phyloP scores from a whole-genome alignment of 2,888 invertebrate genomes.

The Agrochola lota region DNA sequence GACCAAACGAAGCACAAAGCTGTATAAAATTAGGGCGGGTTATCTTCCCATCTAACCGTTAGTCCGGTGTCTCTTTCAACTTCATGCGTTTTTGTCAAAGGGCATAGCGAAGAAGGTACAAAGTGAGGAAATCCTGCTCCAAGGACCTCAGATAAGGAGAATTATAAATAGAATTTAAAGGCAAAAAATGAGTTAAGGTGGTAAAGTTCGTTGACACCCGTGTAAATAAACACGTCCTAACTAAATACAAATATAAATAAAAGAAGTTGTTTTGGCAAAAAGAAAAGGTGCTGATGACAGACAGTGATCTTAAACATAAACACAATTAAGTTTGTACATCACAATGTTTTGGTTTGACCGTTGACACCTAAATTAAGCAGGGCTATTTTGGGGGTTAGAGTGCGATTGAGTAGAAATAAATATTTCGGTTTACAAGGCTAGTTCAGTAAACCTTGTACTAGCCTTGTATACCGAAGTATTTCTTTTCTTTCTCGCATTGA shows the following conservation, averaged over 20 bases:
- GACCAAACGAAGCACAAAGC: slow-evolving; percentile 10
- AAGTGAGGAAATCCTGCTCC: slow-evolving; percentile 21
- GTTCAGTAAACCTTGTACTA: neutral
- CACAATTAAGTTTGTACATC: neutral
- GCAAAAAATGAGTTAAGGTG: neutral
- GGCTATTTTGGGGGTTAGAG: neutral
- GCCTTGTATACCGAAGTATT: no score
- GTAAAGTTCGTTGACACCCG: slow-evolving; percentile 16
- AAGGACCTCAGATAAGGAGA: slow-evolving; percentile 23
- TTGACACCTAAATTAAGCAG: neutral
- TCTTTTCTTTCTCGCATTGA: no score
- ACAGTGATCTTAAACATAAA: neutral
- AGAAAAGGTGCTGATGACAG: neutral
- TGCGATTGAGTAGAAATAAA: neutral
- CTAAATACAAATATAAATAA: no score
- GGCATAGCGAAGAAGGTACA: slow-evolving; percentile 15
- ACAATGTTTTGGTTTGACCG: neutral
- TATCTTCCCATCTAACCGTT: slow-evolving; percentile 14
- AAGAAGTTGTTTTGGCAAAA: neutral
- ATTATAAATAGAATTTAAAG: neutral
- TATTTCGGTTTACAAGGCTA: neutral
- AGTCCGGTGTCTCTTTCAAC: slow-evolving; percentile 18
- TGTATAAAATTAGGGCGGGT: slow-evolving; percentile 2
- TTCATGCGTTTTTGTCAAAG: slow-evolving; percentile 44
- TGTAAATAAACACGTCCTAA: neutral